These are phyloP conservation scores for Aeoliscus strigatus DNA, from an alignment of 2,797 vertebrate genomes.

Conservation along the genomic window DNA sequence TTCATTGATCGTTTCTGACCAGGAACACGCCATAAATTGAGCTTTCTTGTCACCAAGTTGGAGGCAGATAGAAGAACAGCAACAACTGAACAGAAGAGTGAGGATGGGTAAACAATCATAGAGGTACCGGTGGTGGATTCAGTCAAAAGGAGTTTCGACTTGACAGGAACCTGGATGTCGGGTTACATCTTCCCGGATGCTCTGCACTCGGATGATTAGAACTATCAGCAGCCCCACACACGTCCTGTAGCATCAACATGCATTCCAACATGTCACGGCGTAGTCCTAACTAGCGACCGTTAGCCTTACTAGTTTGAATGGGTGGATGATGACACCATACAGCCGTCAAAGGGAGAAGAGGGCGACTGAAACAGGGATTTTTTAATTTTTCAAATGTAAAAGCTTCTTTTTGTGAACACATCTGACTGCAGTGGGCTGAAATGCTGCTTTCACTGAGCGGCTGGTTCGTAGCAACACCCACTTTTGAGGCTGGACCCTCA, in stretches of 20 bases:
- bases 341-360: too few relatives aligned
- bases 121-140: too few relatives aligned
- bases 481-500: constrained; percentile 67
- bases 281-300: constrained; percentile 21
- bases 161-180: too few relatives aligned
- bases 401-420: constrained; percentile 17
- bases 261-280: constrained; percentile 44
- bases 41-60: too few relatives aligned
- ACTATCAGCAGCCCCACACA: constrained; percentile 18
- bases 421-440: constrained; percentile 18
- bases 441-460: constrained; percentile 30
- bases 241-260: constrained; percentile 44
- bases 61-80: too few relatives aligned
- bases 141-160: too few relatives aligned
- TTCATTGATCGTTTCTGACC: too few relatives aligned
- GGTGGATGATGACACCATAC: constrained; percentile 6
- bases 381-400: constrained; percentile 33
- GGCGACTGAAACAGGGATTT: constrained; percentile 23
- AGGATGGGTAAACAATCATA: too few relatives aligned
- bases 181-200: too few relatives aligned
- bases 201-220: too few relatives aligned
- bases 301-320: constrained; percentile 15
- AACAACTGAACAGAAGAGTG: too few relatives aligned
- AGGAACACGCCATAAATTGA: too few relatives aligned
- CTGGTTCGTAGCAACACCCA: constrained; percentile 42